Conservation (phyloP, 2,888 invertebrate species). For the Drosophila anomelani region DNA sequence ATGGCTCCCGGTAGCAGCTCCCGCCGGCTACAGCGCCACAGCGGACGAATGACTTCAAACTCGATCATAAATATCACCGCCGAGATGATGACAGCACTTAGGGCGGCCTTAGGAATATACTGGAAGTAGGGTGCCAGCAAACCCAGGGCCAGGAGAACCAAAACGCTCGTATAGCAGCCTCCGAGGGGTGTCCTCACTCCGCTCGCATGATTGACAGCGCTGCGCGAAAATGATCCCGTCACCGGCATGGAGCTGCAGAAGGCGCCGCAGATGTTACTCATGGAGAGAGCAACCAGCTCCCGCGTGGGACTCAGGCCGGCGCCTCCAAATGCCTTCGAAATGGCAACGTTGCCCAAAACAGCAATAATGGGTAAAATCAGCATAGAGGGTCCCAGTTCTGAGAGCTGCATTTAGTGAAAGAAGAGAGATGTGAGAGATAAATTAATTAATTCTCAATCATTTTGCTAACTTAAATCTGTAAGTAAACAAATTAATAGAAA, state of each 20-base stretch:
- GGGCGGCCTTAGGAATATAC: conserved; percentile 94
- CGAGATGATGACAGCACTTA: conserved; percentile 96
- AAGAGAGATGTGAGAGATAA: background rate
- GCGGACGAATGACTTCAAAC: conserved; percentile 93
- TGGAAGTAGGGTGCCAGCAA: conserved; percentile 95
- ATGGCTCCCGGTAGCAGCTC: conserved; percentile 93
- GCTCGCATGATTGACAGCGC: conserved; percentile 97
- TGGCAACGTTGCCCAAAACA: conserved; percentile 96
- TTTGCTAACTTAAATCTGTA: too few relatives aligned
- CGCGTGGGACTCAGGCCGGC: conserved; percentile 94
- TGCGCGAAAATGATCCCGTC: conserved; percentile 94
- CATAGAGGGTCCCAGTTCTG: conserved; percentile 93
- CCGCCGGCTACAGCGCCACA: conserved; percentile 93
- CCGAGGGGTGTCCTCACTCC: conserved; percentile 96
- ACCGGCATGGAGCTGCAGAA: conserved; percentile 96
- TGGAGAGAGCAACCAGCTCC: conserved; percentile 93
- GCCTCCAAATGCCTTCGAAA: conserved; percentile 96
- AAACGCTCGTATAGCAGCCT: conserved; percentile 91
- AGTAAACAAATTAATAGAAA: too few relatives aligned
- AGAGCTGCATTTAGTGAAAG: conserved; percentile 84
- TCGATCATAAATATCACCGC: conserved; percentile 98
- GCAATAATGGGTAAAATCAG: conserved; percentile 95
- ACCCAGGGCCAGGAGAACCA: conserved; percentile 93
- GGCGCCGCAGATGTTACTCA: conserved; percentile 94
- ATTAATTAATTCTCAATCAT: background rate